These are phyloP conservation scores for Anguilla obscura DNA, from an alignment of 2,797 vertebrate genomes.

Conservation along the genomic window DNA sequence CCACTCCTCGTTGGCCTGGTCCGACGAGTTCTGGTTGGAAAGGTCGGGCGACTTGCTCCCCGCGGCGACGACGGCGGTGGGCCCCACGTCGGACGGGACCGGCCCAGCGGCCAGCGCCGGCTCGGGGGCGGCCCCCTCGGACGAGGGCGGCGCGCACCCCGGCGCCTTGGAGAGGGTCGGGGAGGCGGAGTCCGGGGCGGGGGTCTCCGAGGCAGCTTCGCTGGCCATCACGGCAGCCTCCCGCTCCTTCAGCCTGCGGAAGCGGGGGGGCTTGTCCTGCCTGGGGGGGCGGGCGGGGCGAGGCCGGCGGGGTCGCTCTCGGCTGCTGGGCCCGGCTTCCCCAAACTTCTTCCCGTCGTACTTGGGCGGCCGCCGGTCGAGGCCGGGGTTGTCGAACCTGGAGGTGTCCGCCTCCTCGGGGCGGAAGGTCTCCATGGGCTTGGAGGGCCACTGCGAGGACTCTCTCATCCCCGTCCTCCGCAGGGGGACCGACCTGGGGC, in stretches of 20 bases:
- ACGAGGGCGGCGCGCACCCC: slow-evolving; percentile 57
- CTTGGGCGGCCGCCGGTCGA: slow-evolving; percentile 77
- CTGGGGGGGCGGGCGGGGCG: slow-evolving; percentile 91
- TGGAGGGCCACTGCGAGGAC: slow-evolving; percentile 77
- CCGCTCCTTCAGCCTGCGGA: slow-evolving; percentile 86
- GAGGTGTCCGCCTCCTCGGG: slow-evolving; percentile 80
- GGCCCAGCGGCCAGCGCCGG: slow-evolving; percentile 56
- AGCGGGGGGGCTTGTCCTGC: slow-evolving; percentile 96
- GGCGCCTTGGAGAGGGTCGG: slow-evolving; percentile 68
- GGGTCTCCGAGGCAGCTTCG: slow-evolving; percentile 72
- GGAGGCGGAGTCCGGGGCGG: slow-evolving; percentile 59
- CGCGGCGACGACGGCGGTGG: slow-evolving; percentile 71
- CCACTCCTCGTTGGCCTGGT: slow-evolving; percentile 99
- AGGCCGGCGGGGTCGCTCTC: slow-evolving; percentile 86
- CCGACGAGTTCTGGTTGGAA: slow-evolving; percentile 98
- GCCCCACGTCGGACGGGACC: slow-evolving; percentile 59
- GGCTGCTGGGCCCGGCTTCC: slow-evolving; percentile 76
- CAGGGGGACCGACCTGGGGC: slow-evolving; percentile 80
- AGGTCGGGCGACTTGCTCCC: slow-evolving; percentile 95
- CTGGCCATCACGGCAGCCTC: slow-evolving; percentile 77
- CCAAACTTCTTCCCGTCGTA: slow-evolving; percentile 89
- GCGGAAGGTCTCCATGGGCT: slow-evolving; percentile 83
- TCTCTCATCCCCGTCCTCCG: slow-evolving; percentile 81
- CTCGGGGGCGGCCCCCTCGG: slow-evolving; percentile 55
- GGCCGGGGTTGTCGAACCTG: slow-evolving; percentile 64